These are phyloP conservation scores for Monoplex corrugatus DNA, from an alignment of 2,888 invertebrate genomes.

Conservation along the genomic window DNA sequence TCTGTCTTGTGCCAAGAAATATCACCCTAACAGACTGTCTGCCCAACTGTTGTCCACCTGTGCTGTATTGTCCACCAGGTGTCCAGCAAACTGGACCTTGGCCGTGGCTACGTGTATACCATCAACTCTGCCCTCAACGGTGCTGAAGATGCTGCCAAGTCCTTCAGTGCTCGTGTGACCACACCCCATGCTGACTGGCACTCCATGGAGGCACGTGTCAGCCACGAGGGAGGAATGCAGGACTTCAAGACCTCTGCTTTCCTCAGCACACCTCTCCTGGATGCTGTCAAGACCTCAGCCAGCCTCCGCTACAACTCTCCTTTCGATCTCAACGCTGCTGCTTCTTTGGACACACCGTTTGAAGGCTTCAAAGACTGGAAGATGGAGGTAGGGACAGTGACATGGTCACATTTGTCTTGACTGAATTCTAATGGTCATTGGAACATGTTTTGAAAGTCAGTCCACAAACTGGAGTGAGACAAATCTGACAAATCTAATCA, in stretches of 20 bases:
- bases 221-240: slow-evolving; percentile 9
- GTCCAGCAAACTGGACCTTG: slow-evolving; percentile 37
- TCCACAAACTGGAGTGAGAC: too few relatives aligned
- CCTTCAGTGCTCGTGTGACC: slow-evolving; percentile 27
- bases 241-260: slow-evolving; percentile 39
- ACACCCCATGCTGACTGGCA: slow-evolving; percentile 45
- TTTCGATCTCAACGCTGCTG: slow-evolving; percentile 32
- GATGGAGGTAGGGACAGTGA: slow-evolving; percentile 19
- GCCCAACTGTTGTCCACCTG: too few relatives aligned
- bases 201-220: slow-evolving; percentile 20
- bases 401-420: too few relatives aligned
- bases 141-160: neutral
- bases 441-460: too few relatives aligned
- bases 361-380: slow-evolving; percentile 36
- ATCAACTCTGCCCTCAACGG: slow-evolving; percentile 1
- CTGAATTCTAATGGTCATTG: too few relatives aligned
- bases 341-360: slow-evolving; percentile 25
- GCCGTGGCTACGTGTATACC: slow-evolving; percentile 41
- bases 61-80: neutral
- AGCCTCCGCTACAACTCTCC: slow-evolving; percentile 26
- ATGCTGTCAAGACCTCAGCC: slow-evolving; percentile 26
- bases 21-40: too few relatives aligned
- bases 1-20: too few relatives aligned
- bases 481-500: too few relatives aligned
- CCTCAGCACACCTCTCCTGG: slow-evolving; percentile 34